phyloP scores from a whole-genome alignment of 1,140 invertebrate species.

The Brachionus plicatilis region DNA sequence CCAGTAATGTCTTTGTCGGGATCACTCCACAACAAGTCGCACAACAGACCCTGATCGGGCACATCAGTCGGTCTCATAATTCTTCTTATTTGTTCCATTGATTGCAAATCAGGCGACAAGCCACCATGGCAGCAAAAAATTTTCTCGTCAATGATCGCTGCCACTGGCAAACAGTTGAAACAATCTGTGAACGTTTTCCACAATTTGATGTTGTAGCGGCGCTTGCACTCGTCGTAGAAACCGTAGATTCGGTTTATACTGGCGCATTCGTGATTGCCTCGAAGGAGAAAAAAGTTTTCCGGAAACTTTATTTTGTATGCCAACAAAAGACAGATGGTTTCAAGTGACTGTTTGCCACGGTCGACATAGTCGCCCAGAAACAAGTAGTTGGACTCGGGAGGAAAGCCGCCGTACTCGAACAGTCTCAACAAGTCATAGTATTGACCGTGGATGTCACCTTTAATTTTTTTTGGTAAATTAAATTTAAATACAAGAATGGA shows the following conservation, averaged over 20 bases:
- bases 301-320: conserved; percentile 95
- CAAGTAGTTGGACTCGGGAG: conserved; percentile 98
- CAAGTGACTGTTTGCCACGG: conserved; percentile 62
- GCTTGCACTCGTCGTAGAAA: conserved; percentile 64
- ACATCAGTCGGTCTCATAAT: conserved; percentile 61
- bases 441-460: conserved; percentile 82
- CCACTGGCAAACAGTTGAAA: conserved; percentile 64
- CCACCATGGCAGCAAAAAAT: conserved; percentile 95
- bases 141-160: conserved; percentile 83
- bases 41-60: conserved; percentile 62
- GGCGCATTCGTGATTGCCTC: conserved; percentile 69
- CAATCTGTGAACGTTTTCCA: conserved; percentile 62
- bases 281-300: conserved; percentile 79
- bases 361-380: conserved; percentile 77
- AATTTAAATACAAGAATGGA: not conserved
- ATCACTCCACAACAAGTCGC: conserved; percentile 63
- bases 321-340: conserved; percentile 66
- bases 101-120: conserved; percentile 60
- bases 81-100: conserved; percentile 61
- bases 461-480: not conserved
- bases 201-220: conserved; percentile 59
- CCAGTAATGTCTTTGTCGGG: conserved; percentile 61
- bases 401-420: conserved; percentile 99
- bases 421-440: conserved; percentile 94
- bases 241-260: conserved; percentile 64